A percentile compares a stretch with the other conserved stretches of the same genome.
These are phyloP conservation scores for Leptatherina wallacei DNA, from an alignment of 2,797 vertebrate species.

Conservation along the genomic window DNA sequence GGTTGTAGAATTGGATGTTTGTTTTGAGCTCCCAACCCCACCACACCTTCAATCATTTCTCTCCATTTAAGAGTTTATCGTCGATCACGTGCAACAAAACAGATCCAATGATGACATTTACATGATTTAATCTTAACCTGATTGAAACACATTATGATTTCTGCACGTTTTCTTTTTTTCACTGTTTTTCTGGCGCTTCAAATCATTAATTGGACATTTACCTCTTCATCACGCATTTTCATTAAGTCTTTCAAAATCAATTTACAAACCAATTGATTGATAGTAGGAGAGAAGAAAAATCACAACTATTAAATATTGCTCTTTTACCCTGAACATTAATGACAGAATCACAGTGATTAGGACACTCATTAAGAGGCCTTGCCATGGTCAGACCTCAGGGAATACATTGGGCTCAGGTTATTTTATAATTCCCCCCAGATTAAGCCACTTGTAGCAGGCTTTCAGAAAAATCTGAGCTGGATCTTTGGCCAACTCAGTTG, in stretches of 20 bases:
- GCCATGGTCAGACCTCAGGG: background rate
- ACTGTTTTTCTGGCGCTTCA: constrained; percentile 3
- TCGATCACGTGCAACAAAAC: constrained; percentile 18
- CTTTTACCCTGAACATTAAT: constrained; percentile 22
- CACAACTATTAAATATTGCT: constrained; percentile 3
- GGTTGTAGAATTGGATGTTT: background rate
- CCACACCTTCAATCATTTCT: constrained; percentile 10
- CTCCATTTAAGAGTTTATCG: constrained; percentile 19
- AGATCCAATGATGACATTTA: constrained; percentile 16
- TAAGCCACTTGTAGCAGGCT: too few relatives aligned
- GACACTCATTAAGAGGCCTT: background rate
- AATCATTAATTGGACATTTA: background rate
- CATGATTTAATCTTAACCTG: constrained; percentile 7
- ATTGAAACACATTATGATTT: constrained; percentile 31
- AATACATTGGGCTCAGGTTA: background rate
- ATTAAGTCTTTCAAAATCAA: constrained; percentile 8
- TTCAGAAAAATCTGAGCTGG: too few relatives aligned
- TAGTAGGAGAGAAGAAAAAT: background rate
- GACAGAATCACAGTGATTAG: constrained; percentile 17
- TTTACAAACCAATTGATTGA: constrained; percentile 8
- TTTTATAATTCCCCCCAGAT: constrained; percentile 3
- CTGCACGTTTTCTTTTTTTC: background rate
- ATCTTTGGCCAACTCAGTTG: constrained; percentile 8
- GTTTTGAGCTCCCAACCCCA: background rate
- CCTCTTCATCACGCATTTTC: constrained; percentile 2